Conservation (phyloP, 2,888 invertebrate genomes). For the Stenolophus ochropezus region DNA sequence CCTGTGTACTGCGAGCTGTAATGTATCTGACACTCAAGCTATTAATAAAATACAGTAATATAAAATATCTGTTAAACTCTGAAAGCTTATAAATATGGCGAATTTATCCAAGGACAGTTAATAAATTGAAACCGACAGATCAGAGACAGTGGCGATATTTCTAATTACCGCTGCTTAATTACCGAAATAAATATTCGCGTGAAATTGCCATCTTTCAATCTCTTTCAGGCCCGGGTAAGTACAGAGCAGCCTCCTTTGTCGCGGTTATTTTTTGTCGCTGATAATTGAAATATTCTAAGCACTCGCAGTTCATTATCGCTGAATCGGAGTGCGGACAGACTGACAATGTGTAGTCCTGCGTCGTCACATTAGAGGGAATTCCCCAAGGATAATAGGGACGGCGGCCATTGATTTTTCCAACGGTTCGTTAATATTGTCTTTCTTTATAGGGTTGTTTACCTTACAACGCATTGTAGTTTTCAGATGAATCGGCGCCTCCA, state of each 20-base stretch:
- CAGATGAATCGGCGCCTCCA: too few relatives aligned
- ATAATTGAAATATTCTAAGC: constrained; percentile 57
- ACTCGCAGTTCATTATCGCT: constrained; percentile 50
- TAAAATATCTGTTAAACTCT: too few relatives aligned
- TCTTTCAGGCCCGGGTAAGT: constrained; percentile 24
- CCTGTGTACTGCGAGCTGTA: too few relatives aligned
- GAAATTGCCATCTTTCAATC: constrained; percentile 46
- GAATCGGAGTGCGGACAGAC: constrained; percentile 21
- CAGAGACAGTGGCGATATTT: constrained; percentile 29
- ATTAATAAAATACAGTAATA: too few relatives aligned
- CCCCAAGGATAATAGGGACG: not conserved
- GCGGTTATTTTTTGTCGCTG: constrained; percentile 5
- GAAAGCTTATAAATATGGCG: not conserved
- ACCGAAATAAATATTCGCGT: constrained; percentile 43
- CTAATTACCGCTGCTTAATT: constrained; percentile 43
- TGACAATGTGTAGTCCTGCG: not conserved
- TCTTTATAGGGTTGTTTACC: not conserved
- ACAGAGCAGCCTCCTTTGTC: constrained; percentile 15
- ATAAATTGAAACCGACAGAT: constrained; percentile 18
- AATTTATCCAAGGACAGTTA: not conserved
- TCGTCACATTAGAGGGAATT: constrained; percentile 32
- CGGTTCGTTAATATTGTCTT: not conserved
- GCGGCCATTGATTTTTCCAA: constrained; percentile 4
- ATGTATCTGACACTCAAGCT: too few relatives aligned
- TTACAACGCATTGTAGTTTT: too few relatives aligned